phyloP scores from a whole-genome alignment of 2,888 invertebrate species.

The Subacronicta megacephala region DNA sequence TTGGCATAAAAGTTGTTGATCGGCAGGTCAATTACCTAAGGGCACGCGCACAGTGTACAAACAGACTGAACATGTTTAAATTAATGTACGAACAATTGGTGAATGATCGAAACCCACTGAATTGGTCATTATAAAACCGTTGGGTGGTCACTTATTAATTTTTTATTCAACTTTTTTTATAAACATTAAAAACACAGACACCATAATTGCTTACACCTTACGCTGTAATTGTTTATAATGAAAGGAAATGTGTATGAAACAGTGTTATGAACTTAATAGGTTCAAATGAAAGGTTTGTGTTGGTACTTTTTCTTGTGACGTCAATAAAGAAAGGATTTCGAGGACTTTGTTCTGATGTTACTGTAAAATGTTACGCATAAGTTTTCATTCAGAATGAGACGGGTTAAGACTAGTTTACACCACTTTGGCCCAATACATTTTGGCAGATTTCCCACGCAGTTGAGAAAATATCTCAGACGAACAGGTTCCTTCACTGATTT shows the following conservation, averaged over 20 bases:
- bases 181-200: slow-evolving; percentile 30
- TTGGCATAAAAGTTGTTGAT: slow-evolving; percentile 38
- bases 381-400: too few species aligned
- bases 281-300: slow-evolving; percentile 16
- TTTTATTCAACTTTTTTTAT: slow-evolving; percentile 42
- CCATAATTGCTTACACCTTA: slow-evolving; percentile 44
- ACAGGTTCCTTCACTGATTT: too few species aligned
- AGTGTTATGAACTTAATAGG: slow-evolving; percentile 37
- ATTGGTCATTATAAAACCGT: slow-evolving; percentile 65
- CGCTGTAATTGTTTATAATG: slow-evolving; percentile 45
- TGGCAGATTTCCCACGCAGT: too few species aligned
- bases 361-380: too few species aligned
- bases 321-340: background rate
- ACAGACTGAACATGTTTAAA: slow-evolving; percentile 49
- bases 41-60: slow-evolving; percentile 62
- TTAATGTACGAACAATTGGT: slow-evolving; percentile 46
- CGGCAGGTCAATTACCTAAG: slow-evolving; percentile 64
- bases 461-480: too few species aligned
- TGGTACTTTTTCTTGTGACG: slow-evolving; percentile 8
- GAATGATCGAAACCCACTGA: slow-evolving; percentile 54
- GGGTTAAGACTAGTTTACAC: too few species aligned
- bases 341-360: background rate
- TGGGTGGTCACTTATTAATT: slow-evolving; percentile 53
- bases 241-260: slow-evolving; percentile 40
- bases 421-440: too few species aligned